phyloP scores from a whole-genome alignment of 2,797 vertebrate species.

The Cossypha caffra region DNA sequence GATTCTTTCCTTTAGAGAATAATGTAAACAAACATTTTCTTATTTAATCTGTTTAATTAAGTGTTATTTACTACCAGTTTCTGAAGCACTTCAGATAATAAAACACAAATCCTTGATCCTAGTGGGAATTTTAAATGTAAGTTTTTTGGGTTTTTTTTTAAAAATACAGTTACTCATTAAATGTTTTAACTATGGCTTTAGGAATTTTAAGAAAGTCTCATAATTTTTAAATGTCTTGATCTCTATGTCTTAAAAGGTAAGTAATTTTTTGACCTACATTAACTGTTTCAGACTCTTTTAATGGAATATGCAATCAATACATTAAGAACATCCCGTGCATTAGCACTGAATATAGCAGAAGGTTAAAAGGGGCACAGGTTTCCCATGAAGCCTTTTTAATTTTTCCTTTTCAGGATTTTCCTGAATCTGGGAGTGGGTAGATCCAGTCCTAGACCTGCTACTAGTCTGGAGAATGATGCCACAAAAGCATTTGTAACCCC shows the following conservation, averaged over 20 bases:
- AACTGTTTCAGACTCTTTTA: background rate
- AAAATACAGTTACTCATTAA: background rate
- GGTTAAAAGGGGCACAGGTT: background rate
- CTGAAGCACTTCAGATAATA: constrained; percentile 26
- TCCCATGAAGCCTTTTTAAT: background rate
- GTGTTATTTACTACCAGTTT: constrained; percentile 18
- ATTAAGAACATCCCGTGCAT: background rate
- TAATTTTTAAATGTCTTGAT: background rate
- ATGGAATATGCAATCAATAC: background rate
- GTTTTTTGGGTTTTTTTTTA: background rate
- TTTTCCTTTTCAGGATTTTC: background rate
- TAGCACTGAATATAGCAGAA: background rate
- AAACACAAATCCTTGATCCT: background rate
- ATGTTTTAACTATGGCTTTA: constrained; percentile 15
- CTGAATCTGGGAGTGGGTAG: background rate
- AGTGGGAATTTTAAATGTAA: background rate
- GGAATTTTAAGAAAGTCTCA: background rate
- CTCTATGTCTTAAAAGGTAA: background rate
- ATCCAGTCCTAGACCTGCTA: background rate
- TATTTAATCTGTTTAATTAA: constrained; percentile 44
- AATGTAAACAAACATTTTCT: constrained; percentile 17
- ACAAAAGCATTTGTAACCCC: background rate
- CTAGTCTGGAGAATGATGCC: background rate
- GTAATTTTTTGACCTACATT: background rate
- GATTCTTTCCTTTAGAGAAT: background rate